Evolutionary conservation across 2,888 invertebrate species (phyloP), one percentile per base, ranked within the genome.

Genomic region (Muscina levida): DNA sequence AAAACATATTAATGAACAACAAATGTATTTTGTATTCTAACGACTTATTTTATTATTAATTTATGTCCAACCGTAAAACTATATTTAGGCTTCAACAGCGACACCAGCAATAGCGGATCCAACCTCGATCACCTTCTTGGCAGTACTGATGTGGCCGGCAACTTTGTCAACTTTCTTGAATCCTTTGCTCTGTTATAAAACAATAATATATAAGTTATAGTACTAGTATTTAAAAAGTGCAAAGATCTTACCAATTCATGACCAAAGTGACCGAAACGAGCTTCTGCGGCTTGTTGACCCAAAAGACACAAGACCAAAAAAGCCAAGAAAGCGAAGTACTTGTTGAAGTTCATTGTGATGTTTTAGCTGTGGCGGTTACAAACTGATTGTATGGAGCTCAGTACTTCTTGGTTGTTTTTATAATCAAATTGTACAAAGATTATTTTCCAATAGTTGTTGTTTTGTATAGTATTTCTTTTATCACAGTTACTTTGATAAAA

Each of bases 221-320:
- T 31, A 5, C 8, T n/a, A n/a, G n/a, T n/a, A n/a, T n/a, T n/a
- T n/a, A n/a, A n/a, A n/a, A 19, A 46, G n/a, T 39, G 31, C 51
- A 39, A 56, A 65, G 17, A 22, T 62, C 66, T 66, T 65, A 83
- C 83, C 72, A 83, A 22, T 77, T 77, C 68, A 51, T 82, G 83
- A 4, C 82, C 77, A 26, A 82, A 5, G 56, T 79, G 72, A n/a
- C 78, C 78, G 3, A 57, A 46, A 19, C 26, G 13, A 37, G 70
- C 75, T 19, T 75, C 68, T 13, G 72, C 17, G 13, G 46, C 48
- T 67, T 67, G 72, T 37, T 72, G 53, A 13, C 65, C 71, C 67
- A 77, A 72, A 48, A 72, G 15, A 8, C 72, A 72, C 11, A 75
- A 44, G 11, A 67, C 51, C 15, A 75, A 74, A 42, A 79, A 17